These are phyloP conservation scores for Aphrocallistes beatrix DNA, from an alignment of 37 sponge, comb jelly and placozoan species.

Conservation along the genomic window DNA sequence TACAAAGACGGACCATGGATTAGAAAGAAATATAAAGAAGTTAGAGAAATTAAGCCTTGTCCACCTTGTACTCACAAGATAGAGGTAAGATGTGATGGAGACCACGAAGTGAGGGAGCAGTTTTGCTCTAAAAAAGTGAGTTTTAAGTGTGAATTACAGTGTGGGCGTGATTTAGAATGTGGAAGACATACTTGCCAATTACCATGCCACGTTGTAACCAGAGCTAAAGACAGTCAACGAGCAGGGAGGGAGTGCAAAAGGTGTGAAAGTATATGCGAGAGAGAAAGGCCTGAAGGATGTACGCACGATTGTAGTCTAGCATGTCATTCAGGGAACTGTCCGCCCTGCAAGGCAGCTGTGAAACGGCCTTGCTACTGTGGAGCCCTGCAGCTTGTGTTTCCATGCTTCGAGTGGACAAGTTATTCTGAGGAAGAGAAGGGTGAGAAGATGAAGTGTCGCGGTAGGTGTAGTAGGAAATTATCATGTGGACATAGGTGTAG, in stretches of 20 bases:
- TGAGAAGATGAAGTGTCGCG: constrained; percentile 34
- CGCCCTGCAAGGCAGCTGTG: constrained; percentile 26
- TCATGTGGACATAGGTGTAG: constrained; percentile 70
- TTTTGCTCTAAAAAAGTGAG: constrained; percentile 28
- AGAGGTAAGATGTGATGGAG: neutral
- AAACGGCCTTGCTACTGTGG: constrained; percentile 37
- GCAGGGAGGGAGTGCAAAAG: constrained; percentile 54
- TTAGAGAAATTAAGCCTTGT: no score
- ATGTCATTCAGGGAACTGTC: constrained; percentile 69
- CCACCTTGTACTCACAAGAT: no score
- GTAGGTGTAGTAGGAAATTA: constrained; percentile 60
- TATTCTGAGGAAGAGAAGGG: constrained; percentile 30
- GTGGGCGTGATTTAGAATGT: constrained; percentile 59
- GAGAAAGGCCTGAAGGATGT: constrained; percentile 46
- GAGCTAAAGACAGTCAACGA: constrained; percentile 25
- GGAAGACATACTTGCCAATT: constrained; percentile 57
- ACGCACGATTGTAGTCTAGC: constrained; percentile 43
- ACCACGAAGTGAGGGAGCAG: neutral
- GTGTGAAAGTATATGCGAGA: constrained; percentile 44
- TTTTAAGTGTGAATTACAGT: constrained; percentile 46
- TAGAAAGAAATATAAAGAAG: no score
- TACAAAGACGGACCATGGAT: no score
- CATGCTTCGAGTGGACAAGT: constrained; percentile 49
- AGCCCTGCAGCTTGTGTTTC: constrained; percentile 7
- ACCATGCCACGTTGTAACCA: constrained; percentile 50